Conservation (phyloP, 2,113 vertebrate species). For the Pluvialis apricaria region DNA sequence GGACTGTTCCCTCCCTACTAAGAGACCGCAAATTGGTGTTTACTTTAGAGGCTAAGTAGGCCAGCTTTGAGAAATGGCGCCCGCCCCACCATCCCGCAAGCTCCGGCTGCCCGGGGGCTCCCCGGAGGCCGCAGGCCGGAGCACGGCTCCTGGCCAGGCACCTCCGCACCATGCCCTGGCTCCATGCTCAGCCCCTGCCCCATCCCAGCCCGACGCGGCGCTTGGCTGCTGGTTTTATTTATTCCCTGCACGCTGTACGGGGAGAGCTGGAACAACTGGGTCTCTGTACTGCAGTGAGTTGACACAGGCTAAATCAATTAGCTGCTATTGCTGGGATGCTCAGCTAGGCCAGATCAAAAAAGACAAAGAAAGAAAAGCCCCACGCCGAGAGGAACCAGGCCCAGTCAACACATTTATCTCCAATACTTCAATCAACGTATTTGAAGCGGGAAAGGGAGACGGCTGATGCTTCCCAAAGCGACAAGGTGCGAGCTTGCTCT, state of each 20-base stretch:
- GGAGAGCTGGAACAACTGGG: not conserved
- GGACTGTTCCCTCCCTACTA: not conserved
- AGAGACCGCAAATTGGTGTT: not conserved
- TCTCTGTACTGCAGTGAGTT: not conserved
- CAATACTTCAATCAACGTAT: not conserved
- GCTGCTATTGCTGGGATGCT: not conserved
- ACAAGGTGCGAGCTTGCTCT: not conserved
- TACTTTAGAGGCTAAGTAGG: slow-evolving; percentile 4
- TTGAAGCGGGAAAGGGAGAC: not conserved
- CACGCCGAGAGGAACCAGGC: not conserved
- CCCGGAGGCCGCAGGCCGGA: not conserved
- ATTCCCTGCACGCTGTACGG: not conserved
- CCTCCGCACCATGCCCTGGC: not conserved
- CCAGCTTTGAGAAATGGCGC: not conserved
- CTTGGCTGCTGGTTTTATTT: not conserved
- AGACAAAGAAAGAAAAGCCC: slow-evolving; percentile 2
- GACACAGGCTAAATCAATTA: slow-evolving; percentile 39
- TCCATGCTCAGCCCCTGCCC: not conserved
- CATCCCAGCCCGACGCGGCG: not conserved
- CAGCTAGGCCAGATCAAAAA: not conserved
- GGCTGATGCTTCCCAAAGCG: not conserved
- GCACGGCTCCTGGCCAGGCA: not conserved
- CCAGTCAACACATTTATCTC: not conserved
- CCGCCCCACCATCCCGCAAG: rapidly evolving
- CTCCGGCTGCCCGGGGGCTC: not conserved